phyloP scores from a whole-genome alignment of 1,140 invertebrate species.

The Drosophila aff. region DNA sequence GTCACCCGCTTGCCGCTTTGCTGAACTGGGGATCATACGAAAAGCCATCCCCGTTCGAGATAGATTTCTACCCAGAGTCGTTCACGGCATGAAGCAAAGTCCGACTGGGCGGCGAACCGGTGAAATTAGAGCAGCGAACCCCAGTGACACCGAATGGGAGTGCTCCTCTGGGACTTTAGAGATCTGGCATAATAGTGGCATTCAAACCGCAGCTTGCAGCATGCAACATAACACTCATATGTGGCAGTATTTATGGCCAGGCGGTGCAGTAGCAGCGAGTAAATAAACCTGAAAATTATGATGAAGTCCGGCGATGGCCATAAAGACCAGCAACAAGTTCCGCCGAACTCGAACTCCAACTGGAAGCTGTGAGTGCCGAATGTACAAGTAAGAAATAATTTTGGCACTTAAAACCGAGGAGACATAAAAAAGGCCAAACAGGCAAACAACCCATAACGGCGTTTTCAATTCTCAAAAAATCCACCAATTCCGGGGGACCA shows the following conservation, averaged over 20 bases:
- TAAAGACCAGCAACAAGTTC: slow-evolving; percentile 41
- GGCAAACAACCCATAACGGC: slow-evolving; percentile 6
- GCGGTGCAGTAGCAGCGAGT: slow-evolving; percentile 35
- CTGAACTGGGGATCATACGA: no score
- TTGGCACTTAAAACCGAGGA: slow-evolving; percentile 18
- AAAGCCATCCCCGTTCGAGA: no score
- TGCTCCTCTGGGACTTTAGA: slow-evolving; percentile 20
- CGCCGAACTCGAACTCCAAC: slow-evolving; percentile 1
- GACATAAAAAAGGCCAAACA: slow-evolving; percentile 17
- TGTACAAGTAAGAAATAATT: slow-evolving; percentile 10
- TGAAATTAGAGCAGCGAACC: slow-evolving; percentile 33
- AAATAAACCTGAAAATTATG: slow-evolving; percentile 59
- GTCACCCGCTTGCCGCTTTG: no score
- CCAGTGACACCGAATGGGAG: slow-evolving; percentile 39
- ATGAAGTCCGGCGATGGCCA: slow-evolving; percentile 34
- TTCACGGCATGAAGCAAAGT: no score
- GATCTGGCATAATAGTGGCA: slow-evolving; percentile 75
- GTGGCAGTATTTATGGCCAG: slow-evolving; percentile 63
- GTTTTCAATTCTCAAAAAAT: slow-evolving; percentile 27
- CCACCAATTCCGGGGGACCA: not conserved
- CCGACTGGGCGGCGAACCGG: no score
- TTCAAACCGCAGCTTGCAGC: slow-evolving; percentile 53
- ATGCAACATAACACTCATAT: slow-evolving; percentile 78
- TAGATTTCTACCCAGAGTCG: no score
- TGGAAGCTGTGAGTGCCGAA: slow-evolving; percentile 10